phyloP scores from a whole-genome alignment of 2,888 invertebrate species.

The Punctoribates punctum region DNA sequence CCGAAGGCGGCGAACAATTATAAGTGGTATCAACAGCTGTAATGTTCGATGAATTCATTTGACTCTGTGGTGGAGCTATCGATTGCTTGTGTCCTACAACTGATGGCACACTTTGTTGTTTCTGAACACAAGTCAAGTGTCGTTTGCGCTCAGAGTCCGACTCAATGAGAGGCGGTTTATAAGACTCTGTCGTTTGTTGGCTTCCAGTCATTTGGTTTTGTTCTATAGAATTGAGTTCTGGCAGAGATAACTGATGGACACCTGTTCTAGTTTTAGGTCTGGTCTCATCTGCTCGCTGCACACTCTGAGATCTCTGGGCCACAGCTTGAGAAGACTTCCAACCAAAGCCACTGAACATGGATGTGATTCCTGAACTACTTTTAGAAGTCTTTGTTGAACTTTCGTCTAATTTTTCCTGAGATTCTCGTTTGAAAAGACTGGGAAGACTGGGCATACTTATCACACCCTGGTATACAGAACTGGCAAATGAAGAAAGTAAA shows the following conservation, averaged over 20 bases:
- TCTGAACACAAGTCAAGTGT: constrained; percentile 28
- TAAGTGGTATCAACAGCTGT: constrained; percentile 23
- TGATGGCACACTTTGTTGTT: constrained; percentile 39
- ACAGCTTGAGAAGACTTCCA: constrained; percentile 32
- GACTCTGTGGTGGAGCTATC: constrained; percentile 5
- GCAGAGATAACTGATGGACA: constrained; percentile 39
- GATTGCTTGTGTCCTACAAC: constrained; percentile 29
- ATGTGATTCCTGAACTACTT: constrained; percentile 15
- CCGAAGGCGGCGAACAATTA: not conserved
- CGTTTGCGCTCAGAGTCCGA: not conserved
- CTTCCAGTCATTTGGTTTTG: not conserved
- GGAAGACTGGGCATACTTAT: constrained; percentile 48
- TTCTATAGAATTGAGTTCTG: constrained; percentile 32
- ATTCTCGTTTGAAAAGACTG: constrained; percentile 45
- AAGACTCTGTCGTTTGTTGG: not conserved
- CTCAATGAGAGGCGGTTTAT: not conserved
- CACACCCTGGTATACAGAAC: constrained; percentile 47
- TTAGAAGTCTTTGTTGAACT: not conserved
- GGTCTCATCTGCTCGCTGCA: constrained; percentile 21
- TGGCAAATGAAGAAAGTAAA: constrained; percentile 44
- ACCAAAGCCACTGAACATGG: constrained; percentile 31
- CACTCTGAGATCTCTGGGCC: constrained; percentile 26
- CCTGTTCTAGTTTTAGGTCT: constrained; percentile 6
- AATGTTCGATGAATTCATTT: not conserved
- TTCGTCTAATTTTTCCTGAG: constrained; percentile 36